Evolutionary conservation across 2,797 vertebrate species (phyloP), one percentile per base, ranked within the genome.

Genomic region (Megaceryle alcyon): DNA sequence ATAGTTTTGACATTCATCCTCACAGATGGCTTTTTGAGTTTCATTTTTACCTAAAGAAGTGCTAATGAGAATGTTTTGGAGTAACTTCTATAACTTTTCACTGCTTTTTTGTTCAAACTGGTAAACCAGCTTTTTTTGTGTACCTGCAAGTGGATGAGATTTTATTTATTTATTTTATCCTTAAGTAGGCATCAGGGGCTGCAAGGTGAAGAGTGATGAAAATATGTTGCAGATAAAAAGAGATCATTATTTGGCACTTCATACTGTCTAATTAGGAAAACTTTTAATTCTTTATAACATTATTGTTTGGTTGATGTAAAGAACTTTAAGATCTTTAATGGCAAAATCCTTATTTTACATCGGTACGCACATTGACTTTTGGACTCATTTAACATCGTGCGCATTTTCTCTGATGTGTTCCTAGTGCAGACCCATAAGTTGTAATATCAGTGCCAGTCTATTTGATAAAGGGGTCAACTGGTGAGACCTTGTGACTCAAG

Each of bases 31-130:
- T 86, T 77, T 88, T 94, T 81, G 33, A 28, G 86, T 90, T 65
- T 83, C 43, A 23, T 66, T 95, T 46, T 56, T 92, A 48, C 39
- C 63, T 90, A 73, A 92, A 81, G 79, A 92, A 82, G 57, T 72
- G 66, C 73, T 90, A 82, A 88, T 82, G 86, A 95, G 81, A 82
- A 79, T 39, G 16, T 80, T 86, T 76, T 80, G 43, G 63, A 70
- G 11, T 76, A 71, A 90, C n/a, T 84, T 79, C 41, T 88, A 0
- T 86, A 81, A 86, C 31, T 94, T 95, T 76, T 44, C 39, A 23
- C 46, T 70, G 43, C 63, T 88, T 96, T 72, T 37, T 84, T 91
- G 10, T 69, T 94, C 63, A 82, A 31, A 59, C 90, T 88, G 63
- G 17, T 65, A 75, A 71, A n/a, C 21, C 39, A 64, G 39, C 5